phyloP scores from a whole-genome alignment of 2,888 invertebrate genomes.

The Scaptomyza caliginosa region DNA sequence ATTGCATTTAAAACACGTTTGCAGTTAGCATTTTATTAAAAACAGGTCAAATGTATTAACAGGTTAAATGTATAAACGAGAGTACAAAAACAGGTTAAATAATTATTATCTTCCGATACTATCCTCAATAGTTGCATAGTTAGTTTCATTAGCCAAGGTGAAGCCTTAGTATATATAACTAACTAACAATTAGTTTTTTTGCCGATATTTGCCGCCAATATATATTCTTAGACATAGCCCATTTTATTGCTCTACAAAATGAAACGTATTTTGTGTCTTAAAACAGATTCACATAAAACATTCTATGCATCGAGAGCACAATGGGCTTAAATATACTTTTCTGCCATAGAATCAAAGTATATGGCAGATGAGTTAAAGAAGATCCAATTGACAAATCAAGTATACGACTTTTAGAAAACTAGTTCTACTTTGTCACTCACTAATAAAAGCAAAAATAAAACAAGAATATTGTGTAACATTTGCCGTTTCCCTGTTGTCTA shows the following conservation, averaged over 20 bases:
- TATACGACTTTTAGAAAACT: too few species aligned
- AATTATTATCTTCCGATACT: neutral
- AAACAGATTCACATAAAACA: slow-evolving; percentile 8
- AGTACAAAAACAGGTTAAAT: slow-evolving; percentile 12
- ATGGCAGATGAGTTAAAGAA: too few species aligned
- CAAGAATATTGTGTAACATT: slow-evolving; percentile 13
- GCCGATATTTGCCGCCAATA: too few species aligned
- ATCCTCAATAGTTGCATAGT: neutral
- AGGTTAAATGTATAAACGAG: too few species aligned
- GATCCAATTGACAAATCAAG: too few species aligned
- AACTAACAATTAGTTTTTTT: neutral
- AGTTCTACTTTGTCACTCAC: too few species aligned
- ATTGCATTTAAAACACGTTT: neutral
- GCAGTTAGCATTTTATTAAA: neutral
- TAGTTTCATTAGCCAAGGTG: neutral
- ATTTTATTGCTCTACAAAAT: neutral
- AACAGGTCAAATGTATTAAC: neutral
- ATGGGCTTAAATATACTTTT: neutral
- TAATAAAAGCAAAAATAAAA: too few species aligned
- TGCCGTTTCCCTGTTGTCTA: slow-evolving; percentile 2
- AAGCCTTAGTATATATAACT: neutral
- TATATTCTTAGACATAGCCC: neutral
- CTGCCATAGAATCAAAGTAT: neutral
- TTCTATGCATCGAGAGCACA: neutral
- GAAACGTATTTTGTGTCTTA: neutral